Percentiles rank a stretch among this genome's conserved stretches.
phyloP scores from a whole-genome alignment of 2,888 invertebrate species.

The Aporophyla nigra region DNA sequence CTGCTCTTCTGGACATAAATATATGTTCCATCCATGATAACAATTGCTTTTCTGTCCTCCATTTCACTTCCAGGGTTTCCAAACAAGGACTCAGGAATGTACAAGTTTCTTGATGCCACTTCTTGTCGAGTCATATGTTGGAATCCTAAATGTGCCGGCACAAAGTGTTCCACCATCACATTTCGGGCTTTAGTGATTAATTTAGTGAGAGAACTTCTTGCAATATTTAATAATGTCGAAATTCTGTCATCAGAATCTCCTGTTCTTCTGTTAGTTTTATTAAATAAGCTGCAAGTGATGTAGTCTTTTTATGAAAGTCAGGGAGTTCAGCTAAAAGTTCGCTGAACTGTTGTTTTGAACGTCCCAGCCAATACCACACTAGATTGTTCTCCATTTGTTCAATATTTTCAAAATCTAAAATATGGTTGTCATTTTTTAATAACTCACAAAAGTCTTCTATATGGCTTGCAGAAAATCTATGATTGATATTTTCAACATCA shows the following conservation, averaged over 20 bases:
- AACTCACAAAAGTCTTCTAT: too few relatives aligned
- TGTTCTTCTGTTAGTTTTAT: neutral
- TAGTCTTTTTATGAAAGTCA: neutral
- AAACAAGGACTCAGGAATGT: slow-evolving; percentile 1
- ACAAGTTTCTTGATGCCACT: neutral
- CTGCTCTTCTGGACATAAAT: too few relatives aligned
- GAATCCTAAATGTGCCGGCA: neutral
- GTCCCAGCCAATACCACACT: neutral
- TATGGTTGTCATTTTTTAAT: too few relatives aligned
- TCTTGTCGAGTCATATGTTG: neutral
- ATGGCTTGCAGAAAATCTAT: too few relatives aligned
- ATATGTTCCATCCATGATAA: neutral
- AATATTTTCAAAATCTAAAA: neutral
- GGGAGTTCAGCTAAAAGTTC: neutral
- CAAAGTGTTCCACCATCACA: neutral
- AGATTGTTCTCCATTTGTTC: neutral
- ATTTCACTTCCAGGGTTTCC: neutral
- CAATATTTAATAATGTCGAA: neutral
- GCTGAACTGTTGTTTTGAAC: neutral
- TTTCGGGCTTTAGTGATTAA: neutral
- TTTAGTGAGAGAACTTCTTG: neutral
- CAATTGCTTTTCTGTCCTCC: neutral
- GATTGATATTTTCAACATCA: too few relatives aligned
- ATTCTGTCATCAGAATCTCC: neutral
- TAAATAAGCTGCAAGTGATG: neutral